Evolutionary conservation across 2,888 invertebrate species (phyloP), one percentile per base, ranked within the genome.

Genomic region (Tetropium fuscum): DNA sequence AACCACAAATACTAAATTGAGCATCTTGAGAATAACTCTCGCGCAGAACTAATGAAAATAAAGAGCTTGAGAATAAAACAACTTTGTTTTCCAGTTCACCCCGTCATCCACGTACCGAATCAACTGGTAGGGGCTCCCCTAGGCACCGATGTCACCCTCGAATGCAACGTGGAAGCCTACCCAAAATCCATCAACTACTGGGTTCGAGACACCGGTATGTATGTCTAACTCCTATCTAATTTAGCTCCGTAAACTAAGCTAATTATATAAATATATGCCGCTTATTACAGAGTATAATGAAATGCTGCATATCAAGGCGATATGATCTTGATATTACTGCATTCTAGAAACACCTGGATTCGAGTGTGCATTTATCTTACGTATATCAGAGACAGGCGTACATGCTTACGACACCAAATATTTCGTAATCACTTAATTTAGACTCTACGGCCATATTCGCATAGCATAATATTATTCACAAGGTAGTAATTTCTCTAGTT

Each of bases 181-280:
- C 95, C 95, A 43, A 93, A 90, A 84, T 91, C 93, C 75, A 94
- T 95, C 84, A 93, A 93, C 86, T 94, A 93, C 83, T 95, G 94
- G 94, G 88, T 92, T 76, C 87, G 90, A 84, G 93, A 93, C 82
- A 89, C 89, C 73, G 92, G 94, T 93, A 74, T 53, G 71, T 60
- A 34, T 15, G 72, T 66, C 63, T 65, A 71, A 71, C 69, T 68
- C 67, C 56, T 63, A 58, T 68, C 54, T 67, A 57, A 68, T 69
- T 71, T 73, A 60, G 57, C 63, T 68, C 64, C 63, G 58, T 66
- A 55, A 58, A 63, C 34, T 34, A 72, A 69, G 68, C 72, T 74
- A 74, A 75, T 77, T 72, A 74, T 74, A 76, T 73, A 74, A 75
- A 75, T 74, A 71, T 74, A 72, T 72, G 70, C 72, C 69, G 68